Conservation (phyloP, 2,797 vertebrate species). For the Channallabes apus region DNA sequence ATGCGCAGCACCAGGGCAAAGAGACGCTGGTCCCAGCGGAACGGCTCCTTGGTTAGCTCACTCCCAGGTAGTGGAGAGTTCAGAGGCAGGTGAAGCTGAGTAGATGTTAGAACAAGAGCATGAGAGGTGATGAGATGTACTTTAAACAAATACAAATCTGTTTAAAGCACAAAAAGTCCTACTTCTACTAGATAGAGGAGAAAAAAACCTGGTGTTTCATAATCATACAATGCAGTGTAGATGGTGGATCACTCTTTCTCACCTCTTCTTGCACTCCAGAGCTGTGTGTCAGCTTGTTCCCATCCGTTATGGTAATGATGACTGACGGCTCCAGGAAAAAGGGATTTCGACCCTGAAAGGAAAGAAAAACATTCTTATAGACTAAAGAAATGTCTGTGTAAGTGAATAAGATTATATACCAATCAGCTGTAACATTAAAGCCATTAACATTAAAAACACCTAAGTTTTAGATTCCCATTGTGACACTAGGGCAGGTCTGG, state of each 20-base stretch:
- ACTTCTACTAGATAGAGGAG: neutral
- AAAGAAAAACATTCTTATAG: slow-evolving; percentile 45
- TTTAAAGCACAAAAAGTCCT: no score
- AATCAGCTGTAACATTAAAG: no score
- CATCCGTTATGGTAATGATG: slow-evolving; percentile 99
- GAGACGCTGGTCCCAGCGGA: slow-evolving; percentile 98
- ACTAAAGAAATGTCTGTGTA: neutral
- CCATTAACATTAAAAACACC: no score
- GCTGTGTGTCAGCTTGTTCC: slow-evolving; percentile 94
- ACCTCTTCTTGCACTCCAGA: slow-evolving; percentile 96
- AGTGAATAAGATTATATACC: neutral
- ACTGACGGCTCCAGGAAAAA: slow-evolving; percentile 98
- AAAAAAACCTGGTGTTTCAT: neutral
- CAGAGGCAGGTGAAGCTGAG: slow-evolving; percentile 93
- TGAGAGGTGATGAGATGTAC: slow-evolving; percentile 8
- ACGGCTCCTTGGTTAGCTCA: slow-evolving; percentile 98
- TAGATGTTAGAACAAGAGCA: neutral
- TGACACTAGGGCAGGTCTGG: no score
- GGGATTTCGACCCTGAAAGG: slow-evolving; percentile 89
- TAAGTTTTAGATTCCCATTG: no score
- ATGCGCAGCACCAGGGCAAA: slow-evolving; percentile 94
- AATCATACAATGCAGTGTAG: neutral
- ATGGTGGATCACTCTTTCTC: slow-evolving; percentile 57
- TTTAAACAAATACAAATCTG: neutral
- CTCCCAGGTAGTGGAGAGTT: slow-evolving; percentile 96